Conservation (phyloP, 2,113 vertebrate species). For the Tichodroma muraria region DNA sequence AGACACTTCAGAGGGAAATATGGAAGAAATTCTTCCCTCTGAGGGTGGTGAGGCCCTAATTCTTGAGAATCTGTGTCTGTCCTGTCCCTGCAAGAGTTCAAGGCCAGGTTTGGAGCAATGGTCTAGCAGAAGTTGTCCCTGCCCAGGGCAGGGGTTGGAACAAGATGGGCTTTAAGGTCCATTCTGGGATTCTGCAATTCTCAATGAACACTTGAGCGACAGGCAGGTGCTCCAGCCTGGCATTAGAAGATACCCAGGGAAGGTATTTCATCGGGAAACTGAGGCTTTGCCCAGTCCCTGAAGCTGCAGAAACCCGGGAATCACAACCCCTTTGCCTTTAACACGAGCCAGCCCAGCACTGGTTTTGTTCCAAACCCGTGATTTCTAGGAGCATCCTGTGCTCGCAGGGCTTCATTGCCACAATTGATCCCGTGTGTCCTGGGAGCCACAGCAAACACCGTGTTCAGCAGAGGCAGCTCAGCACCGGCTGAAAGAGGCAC, state of each 20-base stretch:
- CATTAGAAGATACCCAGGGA: too few species aligned
- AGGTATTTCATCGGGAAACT: fast-evolving
- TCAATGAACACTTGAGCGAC: fast-evolving
- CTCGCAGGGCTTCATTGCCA: fast-evolving
- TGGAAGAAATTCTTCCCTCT: not conserved
- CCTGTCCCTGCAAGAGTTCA: not conserved
- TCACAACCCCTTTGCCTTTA: not conserved
- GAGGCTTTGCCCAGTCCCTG: not conserved
- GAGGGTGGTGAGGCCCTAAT: not conserved
- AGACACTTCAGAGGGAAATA: not conserved
- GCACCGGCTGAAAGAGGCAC: not conserved
- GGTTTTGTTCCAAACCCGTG: not conserved
- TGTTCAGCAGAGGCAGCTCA: not conserved
- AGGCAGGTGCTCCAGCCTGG: fast-evolving
- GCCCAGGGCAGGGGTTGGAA: not conserved
- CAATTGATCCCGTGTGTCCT: not conserved
- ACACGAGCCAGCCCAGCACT: not conserved
- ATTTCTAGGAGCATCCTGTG: not conserved
- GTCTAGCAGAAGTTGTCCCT: not conserved
- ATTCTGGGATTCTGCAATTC: not conserved
- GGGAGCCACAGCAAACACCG: not conserved
- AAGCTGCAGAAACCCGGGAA: not conserved
- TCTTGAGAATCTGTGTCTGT: not conserved
- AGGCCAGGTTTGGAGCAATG: not conserved
- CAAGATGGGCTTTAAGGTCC: not conserved